Base-by-base conservation (phyloP, 2,113 vertebrate species). In the Antennarius striatus region DNA sequence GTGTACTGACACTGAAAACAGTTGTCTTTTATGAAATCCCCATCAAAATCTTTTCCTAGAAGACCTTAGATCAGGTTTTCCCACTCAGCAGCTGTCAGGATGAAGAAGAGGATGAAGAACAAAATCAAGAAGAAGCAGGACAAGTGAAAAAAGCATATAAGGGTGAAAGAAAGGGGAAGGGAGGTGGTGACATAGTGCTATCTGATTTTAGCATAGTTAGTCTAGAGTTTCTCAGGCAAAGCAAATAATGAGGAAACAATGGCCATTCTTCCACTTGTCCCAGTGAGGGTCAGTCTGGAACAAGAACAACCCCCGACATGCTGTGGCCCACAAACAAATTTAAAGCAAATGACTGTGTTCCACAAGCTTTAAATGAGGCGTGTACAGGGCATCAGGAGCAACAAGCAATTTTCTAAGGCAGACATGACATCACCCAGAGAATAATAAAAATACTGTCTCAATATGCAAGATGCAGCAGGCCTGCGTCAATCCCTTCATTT, bases 221-320 rank as follows among this genome's bases (percentile, higher is more conserved):
- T 63, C 69, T 53, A 62, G 74, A 80, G 75, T 79, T 86, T 69
- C 78, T 83, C 82, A 85, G 83, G 89, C 80, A 81, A 71, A 82
- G 81, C 73, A 67, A 71, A 64, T 64, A 50, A 75, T 78, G 71
- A 78, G 73, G 73, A 89, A 90, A 89, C 82, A 87, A 91, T 75
- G 68, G 68, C 71, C 80, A 88, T 90, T 91, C 83, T 77, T 84
- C 66, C 61, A 85, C 71, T 86, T 85, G 68, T 84, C 78, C 63
- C 70, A 53, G 62, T 48, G 47, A 75, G 78, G 82, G 83, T 79
- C 79, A 87, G 66, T 78, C 81, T 59, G 81, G 70, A 69, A 28
- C 10, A 55, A 30, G 66, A 85, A 69, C 78, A 64, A 49, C 59
- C 70, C 64, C 54, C 47, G 69, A 58, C 81, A 75, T 68, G 64